These are phyloP conservation scores for Musca vetustissima DNA, from an alignment of 1,140 invertebrate species.

Conservation along the genomic window DNA sequence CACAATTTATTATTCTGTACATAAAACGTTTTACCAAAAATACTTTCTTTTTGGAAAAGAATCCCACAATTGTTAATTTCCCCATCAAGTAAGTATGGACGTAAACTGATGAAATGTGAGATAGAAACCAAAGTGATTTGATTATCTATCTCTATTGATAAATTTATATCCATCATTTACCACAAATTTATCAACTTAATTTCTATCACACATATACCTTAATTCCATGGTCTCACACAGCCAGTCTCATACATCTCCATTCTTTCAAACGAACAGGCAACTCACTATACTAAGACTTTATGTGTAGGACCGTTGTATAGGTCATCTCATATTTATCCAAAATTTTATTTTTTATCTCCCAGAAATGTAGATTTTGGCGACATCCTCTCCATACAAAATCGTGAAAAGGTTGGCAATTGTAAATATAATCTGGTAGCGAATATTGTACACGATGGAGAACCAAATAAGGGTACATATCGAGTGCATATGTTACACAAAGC, in stretches of 20 bases:
- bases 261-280: no score
- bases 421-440: conserved; percentile 96
- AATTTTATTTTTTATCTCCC: conserved; percentile 50
- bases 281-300: no score
- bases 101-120: background rate
- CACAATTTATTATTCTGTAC: conserved; percentile 96
- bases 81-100: conserved; percentile 87
- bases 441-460: conserved; percentile 97
- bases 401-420: conserved; percentile 75
- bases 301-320: no score
- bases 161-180: no score
- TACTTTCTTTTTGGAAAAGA: conserved; percentile 98
- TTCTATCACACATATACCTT: no score
- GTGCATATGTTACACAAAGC: conserved; percentile 96
- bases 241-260: no score
- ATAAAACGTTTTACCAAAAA: conserved; percentile 99
- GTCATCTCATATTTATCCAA: no score
- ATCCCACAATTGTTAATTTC: conserved; percentile 99
- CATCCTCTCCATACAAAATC: conserved; percentile 83
- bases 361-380: conserved; percentile 98
- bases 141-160: no score
- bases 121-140: no score
- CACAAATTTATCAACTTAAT: no score
- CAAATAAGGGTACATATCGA: conserved; percentile 90
- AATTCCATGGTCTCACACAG: no score